Evolutionary conservation across 1,140 invertebrate species (phyloP), one percentile per base, ranked within the genome.

Genomic region (Drosophila kikkawai): DNA sequence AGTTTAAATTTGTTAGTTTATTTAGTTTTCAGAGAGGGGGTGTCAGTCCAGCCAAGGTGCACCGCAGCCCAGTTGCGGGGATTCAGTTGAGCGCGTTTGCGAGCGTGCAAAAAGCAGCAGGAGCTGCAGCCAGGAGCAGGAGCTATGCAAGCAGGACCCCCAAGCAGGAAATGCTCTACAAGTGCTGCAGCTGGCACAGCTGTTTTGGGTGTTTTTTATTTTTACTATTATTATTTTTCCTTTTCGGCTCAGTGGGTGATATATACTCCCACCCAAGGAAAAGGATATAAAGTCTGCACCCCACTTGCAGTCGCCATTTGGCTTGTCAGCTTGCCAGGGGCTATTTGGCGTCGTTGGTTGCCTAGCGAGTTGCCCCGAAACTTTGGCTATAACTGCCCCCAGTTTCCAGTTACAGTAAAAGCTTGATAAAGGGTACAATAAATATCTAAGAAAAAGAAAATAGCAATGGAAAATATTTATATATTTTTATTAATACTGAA

Each of bases 41-140:
- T 56, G 41, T 34, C 26, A 32, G 55, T 56, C 63, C 9, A 39
- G 44, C n/a, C 87, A 87, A 88, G 83, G 84, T 88, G 84, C 85
- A 83, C 66, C 64, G 65, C 61, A 65, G 71, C 57, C 61, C 61
- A 59, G 60, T 74, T 64, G 48, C 42, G 57, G 81, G 85, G 84
- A 90, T 88, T 76, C 84, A 88, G 85, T 88, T 88, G 84, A 88
- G 84, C 84, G 85, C 85, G 77, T 65, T 75, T 79, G 84, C 58
- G 74, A 88, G 85, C 85, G 84, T 88, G 84, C 84, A 90, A 90
- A 88, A 87, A 88, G 79, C 80, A 51, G 66, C 61, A 66, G 60
- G 36, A 70, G 51, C 15, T 36, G 58, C 6, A 29, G 44, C 36
- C 29, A 34, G 36, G 17, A 69, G 61, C 50, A 53, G 60, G 42